Conservation (phyloP, 2,797 vertebrate genomes). For the Esox masquinongy region DNA sequence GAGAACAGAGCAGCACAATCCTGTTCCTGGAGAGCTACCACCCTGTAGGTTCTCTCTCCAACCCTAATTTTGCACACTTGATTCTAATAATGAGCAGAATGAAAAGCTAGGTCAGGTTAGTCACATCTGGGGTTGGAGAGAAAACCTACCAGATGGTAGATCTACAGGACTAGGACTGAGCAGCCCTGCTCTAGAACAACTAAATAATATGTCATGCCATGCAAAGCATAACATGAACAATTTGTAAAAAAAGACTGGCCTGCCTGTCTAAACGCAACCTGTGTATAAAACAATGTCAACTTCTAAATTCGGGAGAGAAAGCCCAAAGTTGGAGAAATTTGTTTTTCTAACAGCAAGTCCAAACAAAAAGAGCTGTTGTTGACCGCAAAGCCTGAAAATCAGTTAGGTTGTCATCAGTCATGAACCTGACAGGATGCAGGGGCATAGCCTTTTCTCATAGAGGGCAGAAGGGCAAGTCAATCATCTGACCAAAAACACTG, state of each 20-base stretch:
- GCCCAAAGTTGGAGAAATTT: constrained; percentile 32
- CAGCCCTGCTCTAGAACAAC: not conserved
- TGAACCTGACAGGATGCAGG: too few species aligned
- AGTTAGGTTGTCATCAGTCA: not conserved
- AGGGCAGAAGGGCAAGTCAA: constrained; percentile 32
- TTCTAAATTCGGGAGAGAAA: constrained; percentile 8
- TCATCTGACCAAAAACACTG: constrained; percentile 47
- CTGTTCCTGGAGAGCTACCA: not conserved
- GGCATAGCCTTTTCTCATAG: not conserved
- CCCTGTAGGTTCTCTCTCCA: too few species aligned
- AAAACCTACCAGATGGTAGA: too few species aligned
- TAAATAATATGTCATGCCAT: not conserved
- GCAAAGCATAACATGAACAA: not conserved
- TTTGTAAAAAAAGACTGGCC: not conserved
- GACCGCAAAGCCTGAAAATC: constrained; percentile 11
- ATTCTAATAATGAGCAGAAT: too few species aligned
- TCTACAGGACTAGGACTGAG: too few species aligned
- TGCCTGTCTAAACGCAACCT: not conserved
- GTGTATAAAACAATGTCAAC: not conserved
- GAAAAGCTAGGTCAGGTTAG: too few species aligned
- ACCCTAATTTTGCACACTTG: too few species aligned
- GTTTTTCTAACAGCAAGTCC: constrained; percentile 8
- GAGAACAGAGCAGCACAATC: not conserved
- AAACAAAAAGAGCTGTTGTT: constrained; percentile 18
- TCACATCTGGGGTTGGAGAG: too few species aligned